A percentile compares a stretch with the other conserved stretches of the same genome.
Evolutionary conservation across 2,888 invertebrate genomes (phyloP).

Genomic region (Hesperia comma): DNA sequence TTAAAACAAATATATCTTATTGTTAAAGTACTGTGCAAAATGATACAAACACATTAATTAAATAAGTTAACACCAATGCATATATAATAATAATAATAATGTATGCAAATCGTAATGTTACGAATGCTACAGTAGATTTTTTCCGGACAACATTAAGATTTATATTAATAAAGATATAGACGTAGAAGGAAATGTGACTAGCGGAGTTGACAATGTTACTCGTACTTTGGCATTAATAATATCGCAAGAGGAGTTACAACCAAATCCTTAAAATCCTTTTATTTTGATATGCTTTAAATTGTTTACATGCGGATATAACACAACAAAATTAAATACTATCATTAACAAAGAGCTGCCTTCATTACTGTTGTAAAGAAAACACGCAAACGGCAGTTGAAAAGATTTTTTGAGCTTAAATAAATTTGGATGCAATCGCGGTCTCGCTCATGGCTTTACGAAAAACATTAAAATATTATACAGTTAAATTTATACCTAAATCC

Average conservation of each 20-base stretch:
- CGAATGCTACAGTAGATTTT: too few relatives aligned
- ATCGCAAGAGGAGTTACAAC: not conserved
- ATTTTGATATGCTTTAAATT: not conserved
- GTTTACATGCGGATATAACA: not conserved
- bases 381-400: slow-evolving; percentile 13
- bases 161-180: too few relatives aligned
- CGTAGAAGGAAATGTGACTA: too few relatives aligned
- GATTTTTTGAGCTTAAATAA: slow-evolving; percentile 31
- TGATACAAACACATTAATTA: too few relatives aligned
- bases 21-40: too few relatives aligned
- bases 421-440: slow-evolving; percentile 29
- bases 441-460: slow-evolving; percentile 14
- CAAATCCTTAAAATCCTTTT: not conserved
- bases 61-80: too few relatives aligned
- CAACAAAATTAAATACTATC: slow-evolving; percentile 10
- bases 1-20: too few relatives aligned
- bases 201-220: not conserved
- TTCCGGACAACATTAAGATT: too few relatives aligned
- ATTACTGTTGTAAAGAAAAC: slow-evolving; percentile 12
- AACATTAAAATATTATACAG: slow-evolving; percentile 1
- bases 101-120: too few relatives aligned
- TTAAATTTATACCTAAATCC: slow-evolving; percentile 14
- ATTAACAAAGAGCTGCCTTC: slow-evolving; percentile 14
- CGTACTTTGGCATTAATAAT: not conserved
- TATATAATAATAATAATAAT: too few relatives aligned